A percentile compares a stretch with the other conserved stretches of the same genome.
phyloP scores from a whole-genome alignment of 1,140 invertebrate species.

The Lerema accius region DNA sequence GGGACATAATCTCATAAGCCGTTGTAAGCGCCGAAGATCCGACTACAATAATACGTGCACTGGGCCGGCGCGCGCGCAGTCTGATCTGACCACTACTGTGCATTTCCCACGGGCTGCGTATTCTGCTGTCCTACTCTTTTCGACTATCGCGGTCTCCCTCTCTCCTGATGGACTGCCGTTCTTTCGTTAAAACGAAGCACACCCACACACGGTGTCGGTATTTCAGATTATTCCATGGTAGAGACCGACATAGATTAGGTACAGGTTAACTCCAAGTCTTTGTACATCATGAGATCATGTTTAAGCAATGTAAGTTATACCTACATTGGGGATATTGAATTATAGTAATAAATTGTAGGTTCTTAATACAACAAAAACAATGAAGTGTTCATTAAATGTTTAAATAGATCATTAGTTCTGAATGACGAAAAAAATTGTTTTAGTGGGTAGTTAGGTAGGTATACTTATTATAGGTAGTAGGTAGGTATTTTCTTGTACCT shows the following conservation, averaged over 20 bases:
- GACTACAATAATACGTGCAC: slow-evolving; percentile 78
- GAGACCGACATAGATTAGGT: slow-evolving; percentile 72
- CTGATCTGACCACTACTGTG: slow-evolving; percentile 83
- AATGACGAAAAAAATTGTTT: no score
- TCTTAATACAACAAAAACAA: no score
- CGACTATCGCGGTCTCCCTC: slow-evolving; percentile 58
- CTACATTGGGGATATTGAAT: no score
- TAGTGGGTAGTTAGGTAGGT: no score
- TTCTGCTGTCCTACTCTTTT: slow-evolving; percentile 49
- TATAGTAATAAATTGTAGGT: no score
- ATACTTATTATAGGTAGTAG: no score
- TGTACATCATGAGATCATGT: background rate
- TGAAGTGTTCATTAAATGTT: no score
- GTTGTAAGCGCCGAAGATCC: slow-evolving; percentile 56
- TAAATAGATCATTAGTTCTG: no score
- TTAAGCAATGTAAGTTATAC: no score
- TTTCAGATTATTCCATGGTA: slow-evolving; percentile 76
- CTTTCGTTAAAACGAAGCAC: slow-evolving; percentile 79
- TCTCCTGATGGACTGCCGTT: slow-evolving; percentile 74
- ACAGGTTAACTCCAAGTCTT: slow-evolving; percentile 49
- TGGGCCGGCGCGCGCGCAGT: slow-evolving; percentile 78
- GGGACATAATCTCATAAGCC: slow-evolving; percentile 54
- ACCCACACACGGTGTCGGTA: slow-evolving; percentile 79
- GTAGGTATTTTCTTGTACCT: no score
- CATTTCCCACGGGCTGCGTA: slow-evolving; percentile 81